These are phyloP conservation scores for Megaceryle torquata DNA, from an alignment of 2,113 vertebrate genomes.

Conservation along the genomic window DNA sequence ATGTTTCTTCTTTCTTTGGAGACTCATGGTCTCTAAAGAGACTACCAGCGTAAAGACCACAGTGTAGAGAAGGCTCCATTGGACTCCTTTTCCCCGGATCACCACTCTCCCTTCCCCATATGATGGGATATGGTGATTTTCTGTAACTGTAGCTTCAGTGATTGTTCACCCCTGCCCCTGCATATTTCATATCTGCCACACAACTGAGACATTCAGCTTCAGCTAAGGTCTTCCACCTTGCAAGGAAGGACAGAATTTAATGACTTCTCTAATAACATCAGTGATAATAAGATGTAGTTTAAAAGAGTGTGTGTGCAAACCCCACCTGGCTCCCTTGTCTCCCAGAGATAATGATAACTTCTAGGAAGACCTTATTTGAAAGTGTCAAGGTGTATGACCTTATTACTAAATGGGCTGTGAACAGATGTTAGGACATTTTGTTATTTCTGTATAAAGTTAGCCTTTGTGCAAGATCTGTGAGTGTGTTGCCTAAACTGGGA, in stretches of 20 bases:
- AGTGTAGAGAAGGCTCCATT: neutral
- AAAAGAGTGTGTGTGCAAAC: neutral
- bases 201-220: neutral
- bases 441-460: conserved; percentile 33
- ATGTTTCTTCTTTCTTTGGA: neutral
- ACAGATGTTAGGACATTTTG: conserved; percentile 12
- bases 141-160: neutral
- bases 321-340: neutral
- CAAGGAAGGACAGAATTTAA: neutral
- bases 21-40: neutral
- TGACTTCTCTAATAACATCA: neutral
- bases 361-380: conserved; percentile 3
- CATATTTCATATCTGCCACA: neutral
- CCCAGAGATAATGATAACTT: neutral
- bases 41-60: neutral
- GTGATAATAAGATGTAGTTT: neutral
- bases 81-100: neutral
- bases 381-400: neutral
- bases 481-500: conserved; percentile 14
- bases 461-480: conserved; percentile 19
- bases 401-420: conserved; percentile 3
- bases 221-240: neutral
- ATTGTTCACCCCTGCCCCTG: neutral
- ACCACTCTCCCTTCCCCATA: neutral
- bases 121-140: neutral